These are phyloP conservation scores for Notodonta dromedarius DNA, from an alignment of 2,888 invertebrate species.

Conservation along the genomic window DNA sequence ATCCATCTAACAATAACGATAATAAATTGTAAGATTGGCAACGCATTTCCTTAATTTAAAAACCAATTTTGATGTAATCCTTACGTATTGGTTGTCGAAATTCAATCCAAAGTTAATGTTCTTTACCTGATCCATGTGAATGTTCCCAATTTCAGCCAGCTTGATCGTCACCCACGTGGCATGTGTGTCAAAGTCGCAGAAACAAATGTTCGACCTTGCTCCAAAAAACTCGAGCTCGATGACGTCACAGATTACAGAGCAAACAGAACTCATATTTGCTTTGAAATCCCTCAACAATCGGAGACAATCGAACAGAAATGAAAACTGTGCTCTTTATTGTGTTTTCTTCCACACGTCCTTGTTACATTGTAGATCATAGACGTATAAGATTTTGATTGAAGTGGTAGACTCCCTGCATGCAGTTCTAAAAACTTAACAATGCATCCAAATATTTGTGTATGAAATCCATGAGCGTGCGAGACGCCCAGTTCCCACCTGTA, in stretches of 20 bases:
- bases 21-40: neutral
- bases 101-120: neutral
- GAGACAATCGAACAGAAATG: neutral
- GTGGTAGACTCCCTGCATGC: neutral
- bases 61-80: neutral
- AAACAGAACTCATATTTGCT: neutral
- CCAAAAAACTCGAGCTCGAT: neutral
- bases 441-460: constrained; percentile 9
- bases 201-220: neutral
- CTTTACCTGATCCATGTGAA: neutral
- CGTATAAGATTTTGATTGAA: too few species aligned
- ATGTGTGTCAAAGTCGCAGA: constrained; percentile 6
- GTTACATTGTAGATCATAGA: neutral
- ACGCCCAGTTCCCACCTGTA: constrained; percentile 7
- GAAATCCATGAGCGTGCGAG: constrained; percentile 9
- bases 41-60: constrained; percentile 1
- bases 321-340: neutral
- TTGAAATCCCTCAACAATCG: neutral
- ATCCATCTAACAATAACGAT: neutral
- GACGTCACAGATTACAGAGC: neutral
- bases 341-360: neutral
- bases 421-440: constrained; percentile 1
- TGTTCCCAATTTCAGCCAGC: neutral
- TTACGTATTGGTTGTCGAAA: neutral
- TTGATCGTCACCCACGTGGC: neutral